phyloP scores from a whole-genome alignment of 2,113 vertebrate genomes.

The Scatophagus argus region DNA sequence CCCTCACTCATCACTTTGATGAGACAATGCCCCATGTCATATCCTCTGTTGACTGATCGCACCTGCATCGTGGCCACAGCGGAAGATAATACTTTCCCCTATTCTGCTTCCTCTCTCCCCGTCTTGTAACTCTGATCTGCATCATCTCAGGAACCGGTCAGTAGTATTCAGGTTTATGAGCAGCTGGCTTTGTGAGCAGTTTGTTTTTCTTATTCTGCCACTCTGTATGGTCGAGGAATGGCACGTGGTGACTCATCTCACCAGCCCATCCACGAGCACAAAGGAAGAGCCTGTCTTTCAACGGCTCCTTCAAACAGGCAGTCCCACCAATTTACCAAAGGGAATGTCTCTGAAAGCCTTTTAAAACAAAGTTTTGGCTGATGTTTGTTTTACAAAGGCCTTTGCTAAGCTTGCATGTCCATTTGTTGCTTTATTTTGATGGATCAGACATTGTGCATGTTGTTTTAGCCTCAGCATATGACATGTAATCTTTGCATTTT shows the following conservation, averaged over 20 bases:
- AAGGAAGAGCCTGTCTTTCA: constrained; percentile 78
- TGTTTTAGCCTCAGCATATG: constrained; percentile 14
- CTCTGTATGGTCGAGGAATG: constrained; percentile 62
- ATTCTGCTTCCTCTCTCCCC: constrained; percentile 44
- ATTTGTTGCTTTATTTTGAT: constrained; percentile 52
- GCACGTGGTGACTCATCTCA: constrained; percentile 71
- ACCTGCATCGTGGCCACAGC: constrained; percentile 58
- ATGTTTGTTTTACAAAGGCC: constrained; percentile 67
- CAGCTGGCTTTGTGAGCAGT: constrained; percentile 61
- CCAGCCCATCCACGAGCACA: constrained; percentile 59
- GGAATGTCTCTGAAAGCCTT: constrained; percentile 66
- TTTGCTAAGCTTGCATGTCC: constrained; percentile 49
- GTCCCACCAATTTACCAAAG: constrained; percentile 53
- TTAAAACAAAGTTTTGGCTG: constrained; percentile 31
- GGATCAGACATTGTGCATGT: constrained; percentile 14
- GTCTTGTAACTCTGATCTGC: constrained; percentile 43
- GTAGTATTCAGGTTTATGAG: constrained; percentile 40
- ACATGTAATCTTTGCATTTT: constrained; percentile 1
- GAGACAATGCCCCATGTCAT: constrained; percentile 60
- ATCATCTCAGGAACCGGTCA: constrained; percentile 45
- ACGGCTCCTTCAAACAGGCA: constrained; percentile 65
- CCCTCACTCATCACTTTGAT: constrained; percentile 57
- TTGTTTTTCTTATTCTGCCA: constrained; percentile 62
- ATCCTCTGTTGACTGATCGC: constrained; percentile 60
- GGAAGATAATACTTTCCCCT: constrained; percentile 31